Percentiles rank a stretch among this genome's conserved stretches.
phyloP scores from a whole-genome alignment of 2,888 invertebrate genomes.

The Caenorhabditis sinica region DNA sequence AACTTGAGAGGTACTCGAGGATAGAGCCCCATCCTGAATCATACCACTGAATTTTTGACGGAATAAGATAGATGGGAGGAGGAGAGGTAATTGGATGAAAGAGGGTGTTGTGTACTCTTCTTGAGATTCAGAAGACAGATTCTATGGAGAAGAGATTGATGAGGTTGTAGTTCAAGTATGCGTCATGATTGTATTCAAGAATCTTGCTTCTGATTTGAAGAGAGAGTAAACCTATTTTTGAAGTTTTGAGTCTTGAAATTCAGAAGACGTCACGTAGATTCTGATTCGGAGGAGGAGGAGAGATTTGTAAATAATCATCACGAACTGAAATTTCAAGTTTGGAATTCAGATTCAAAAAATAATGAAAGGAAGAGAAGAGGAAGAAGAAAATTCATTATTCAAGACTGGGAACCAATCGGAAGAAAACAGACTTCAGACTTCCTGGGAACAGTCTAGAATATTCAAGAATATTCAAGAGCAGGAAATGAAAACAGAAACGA shows the following conservation, averaged over 20 bases:
- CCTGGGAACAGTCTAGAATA: constrained; percentile 1
- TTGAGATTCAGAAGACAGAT: constrained; percentile 15
- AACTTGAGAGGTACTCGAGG: constrained; percentile 42
- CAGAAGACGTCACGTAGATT: not conserved
- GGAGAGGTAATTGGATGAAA: constrained; percentile 20
- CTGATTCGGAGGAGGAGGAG: not conserved
- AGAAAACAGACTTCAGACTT: not conserved
- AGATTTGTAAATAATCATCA: not conserved
- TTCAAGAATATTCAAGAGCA: constrained; percentile 1
- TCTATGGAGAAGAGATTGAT: constrained; percentile 8
- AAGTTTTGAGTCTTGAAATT: not conserved
- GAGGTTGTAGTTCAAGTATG: constrained; percentile 37
- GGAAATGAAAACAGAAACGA: not conserved
- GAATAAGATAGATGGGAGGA: constrained; percentile 10
- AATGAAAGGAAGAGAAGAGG: not conserved
- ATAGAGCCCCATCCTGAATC: constrained; percentile 8
- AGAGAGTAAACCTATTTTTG: not conserved
- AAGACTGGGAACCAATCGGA: constrained; percentile 1
- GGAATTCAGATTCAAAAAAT: not conserved
- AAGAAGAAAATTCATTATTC: not conserved
- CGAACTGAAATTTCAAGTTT: not conserved
- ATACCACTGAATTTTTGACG: constrained; percentile 32
- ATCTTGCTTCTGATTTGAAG: not conserved
- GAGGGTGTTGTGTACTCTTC: not conserved
- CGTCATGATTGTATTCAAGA: constrained; percentile 34